Percentiles rank a stretch among this genome's conserved stretches.
Conservation (phyloP, 2,888 invertebrate genomes). For the Troides aeacus region DNA sequence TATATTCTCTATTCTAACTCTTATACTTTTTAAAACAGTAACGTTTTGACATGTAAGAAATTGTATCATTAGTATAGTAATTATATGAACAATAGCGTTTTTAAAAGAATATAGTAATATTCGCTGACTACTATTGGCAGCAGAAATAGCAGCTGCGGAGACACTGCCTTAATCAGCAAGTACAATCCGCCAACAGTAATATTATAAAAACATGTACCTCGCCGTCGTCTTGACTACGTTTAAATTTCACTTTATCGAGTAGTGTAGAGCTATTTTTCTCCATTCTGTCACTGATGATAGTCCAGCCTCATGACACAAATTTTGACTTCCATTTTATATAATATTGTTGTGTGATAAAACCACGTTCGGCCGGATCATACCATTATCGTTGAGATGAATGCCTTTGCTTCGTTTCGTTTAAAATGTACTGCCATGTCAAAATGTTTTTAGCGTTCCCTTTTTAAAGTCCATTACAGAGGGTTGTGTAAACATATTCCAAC, state of each 20-base stretch:
- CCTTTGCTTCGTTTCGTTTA: not conserved
- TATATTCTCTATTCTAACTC: too few species aligned
- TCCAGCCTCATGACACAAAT: slow-evolving; percentile 9
- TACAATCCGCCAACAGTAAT: too few species aligned
- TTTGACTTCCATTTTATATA: slow-evolving; percentile 15
- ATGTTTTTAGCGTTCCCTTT: slow-evolving; percentile 15
- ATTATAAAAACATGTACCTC: not conserved
- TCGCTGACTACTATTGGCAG: too few species aligned
- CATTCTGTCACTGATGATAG: slow-evolving; percentile 23
- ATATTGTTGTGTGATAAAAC: slow-evolving; percentile 14
- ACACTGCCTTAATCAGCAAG: too few species aligned
- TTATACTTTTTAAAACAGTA: too few species aligned
- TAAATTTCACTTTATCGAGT: slow-evolving; percentile 20
- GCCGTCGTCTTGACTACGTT: not conserved
- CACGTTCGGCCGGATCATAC: slow-evolving; percentile 3
- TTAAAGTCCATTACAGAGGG: slow-evolving; percentile 29
- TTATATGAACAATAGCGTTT: too few species aligned
- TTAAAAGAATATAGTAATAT: too few species aligned
- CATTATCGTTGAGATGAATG: slow-evolving; percentile 16
- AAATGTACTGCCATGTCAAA: slow-evolving; percentile 10
- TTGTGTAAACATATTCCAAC: slow-evolving; percentile 36
- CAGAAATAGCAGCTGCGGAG: too few species aligned
- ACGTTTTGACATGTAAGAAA: too few species aligned
- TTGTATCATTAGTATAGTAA: too few species aligned
- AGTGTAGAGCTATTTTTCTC: slow-evolving; percentile 36